Conservation (phyloP, 2,797 vertebrate species). For the Chiloscyllium punctatum region DNA sequence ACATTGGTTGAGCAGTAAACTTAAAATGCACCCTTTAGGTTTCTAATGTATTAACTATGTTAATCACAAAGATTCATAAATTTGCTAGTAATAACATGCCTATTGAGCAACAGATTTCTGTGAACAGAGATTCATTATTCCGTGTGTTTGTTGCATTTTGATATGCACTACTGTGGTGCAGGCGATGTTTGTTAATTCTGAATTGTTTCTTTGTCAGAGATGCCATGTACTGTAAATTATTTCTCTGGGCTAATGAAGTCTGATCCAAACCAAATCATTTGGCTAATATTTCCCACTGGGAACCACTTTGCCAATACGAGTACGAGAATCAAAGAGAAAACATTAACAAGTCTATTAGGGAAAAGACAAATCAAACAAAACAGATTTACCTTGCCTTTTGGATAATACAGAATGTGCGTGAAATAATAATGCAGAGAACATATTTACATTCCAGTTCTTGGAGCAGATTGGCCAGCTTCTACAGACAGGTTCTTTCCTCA, state of each 20-base stretch:
- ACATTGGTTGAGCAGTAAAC: neutral
- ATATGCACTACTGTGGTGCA: neutral
- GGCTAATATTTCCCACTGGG: constrained; percentile 20
- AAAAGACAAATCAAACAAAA: neutral
- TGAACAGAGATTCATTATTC: neutral
- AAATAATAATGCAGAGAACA: neutral
- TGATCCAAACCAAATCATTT: neutral
- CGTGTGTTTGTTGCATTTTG: neutral
- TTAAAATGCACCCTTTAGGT: neutral
- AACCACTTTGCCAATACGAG: constrained; percentile 3
- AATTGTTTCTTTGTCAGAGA: neutral
- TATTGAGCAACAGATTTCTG: neutral
- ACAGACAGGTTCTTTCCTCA: too few species aligned
- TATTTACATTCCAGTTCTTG: neutral
- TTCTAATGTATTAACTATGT: neutral
- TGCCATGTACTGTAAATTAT: neutral
- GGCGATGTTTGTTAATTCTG: neutral
- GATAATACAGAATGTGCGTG: neutral
- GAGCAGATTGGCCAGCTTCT: too few species aligned
- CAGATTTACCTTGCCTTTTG: neutral
- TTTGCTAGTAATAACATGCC: neutral
- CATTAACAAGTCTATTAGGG: neutral
- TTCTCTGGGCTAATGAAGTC: neutral
- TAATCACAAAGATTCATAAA: neutral
- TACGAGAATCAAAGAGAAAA: neutral